Conservation (phyloP, 2,797 vertebrate species). For the Oophaga sylvatica region DNA sequence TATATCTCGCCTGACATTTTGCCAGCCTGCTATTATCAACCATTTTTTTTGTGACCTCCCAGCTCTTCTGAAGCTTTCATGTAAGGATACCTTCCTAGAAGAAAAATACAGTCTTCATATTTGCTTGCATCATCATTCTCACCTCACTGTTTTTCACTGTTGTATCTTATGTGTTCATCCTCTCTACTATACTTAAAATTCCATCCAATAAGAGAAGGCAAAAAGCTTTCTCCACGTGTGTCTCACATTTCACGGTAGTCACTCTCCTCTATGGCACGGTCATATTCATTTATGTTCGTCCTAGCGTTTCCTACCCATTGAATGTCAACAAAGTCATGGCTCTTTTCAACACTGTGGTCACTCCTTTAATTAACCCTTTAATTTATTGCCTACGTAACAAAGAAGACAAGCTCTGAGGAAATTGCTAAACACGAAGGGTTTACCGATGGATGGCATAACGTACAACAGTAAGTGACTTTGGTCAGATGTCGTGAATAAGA, state of each 20-base stretch:
- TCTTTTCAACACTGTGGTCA: conserved; percentile 57
- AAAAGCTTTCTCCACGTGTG: conserved; percentile 61
- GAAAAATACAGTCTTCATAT: conserved; percentile 53
- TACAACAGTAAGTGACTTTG: background rate
- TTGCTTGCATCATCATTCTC: conserved; percentile 57
- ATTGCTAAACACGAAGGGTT: conserved; percentile 27
- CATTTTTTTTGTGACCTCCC: conserved; percentile 59
- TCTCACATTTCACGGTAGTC: conserved; percentile 67
- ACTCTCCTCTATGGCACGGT: conserved; percentile 65
- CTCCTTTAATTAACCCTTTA: conserved; percentile 53
- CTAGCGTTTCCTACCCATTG: conserved; percentile 48
- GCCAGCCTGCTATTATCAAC: conserved; percentile 52
- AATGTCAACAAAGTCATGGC: conserved; percentile 50
- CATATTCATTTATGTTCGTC: conserved; percentile 58
- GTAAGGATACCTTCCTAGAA: conserved; percentile 43
- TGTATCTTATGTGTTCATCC: conserved; percentile 49
- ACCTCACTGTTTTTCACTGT: conserved; percentile 50
- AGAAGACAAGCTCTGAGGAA: conserved; percentile 51
- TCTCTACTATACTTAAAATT: conserved; percentile 53
- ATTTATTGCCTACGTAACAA: conserved; percentile 59
- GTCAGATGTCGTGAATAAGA: background rate
- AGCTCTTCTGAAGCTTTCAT: conserved; percentile 47
- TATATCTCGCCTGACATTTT: conserved; percentile 51
- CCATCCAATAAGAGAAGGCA: conserved; percentile 47
- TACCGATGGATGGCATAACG: background rate